Evolutionary conservation across 2,797 vertebrate species (phyloP), one percentile per base, ranked within the genome.

Genomic region (Pipistrellus kuhlii): DNA sequence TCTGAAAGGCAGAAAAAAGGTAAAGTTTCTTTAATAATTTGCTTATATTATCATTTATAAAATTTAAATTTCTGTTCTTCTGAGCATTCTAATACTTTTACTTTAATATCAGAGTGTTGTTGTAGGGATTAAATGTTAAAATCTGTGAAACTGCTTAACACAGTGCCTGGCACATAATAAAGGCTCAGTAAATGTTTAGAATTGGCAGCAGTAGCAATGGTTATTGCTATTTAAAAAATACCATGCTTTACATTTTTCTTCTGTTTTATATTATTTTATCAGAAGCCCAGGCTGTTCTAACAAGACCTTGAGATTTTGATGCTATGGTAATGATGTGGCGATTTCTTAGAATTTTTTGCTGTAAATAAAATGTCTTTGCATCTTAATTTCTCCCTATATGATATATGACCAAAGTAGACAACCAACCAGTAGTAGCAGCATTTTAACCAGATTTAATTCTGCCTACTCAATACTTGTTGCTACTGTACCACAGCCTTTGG

Each of bases 261-360:
- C 30, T 64, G 62, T 77, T 90, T 90, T 81, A 13, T 95, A 66
- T 73, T 85, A 85, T 94, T 94, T 93, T 59, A 91, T 90, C 83
- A 64, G 91, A 94, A 94, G n/a, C 12, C 41, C 27, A 81, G 46
- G 27, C 38, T 84, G 9, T 77, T 88, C 48, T 88, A 89, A 75
- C 20, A 77, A 90, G 59, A 85, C 64, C 73, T 95, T 76, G 53
- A 94, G 53, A 76, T 68, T 94, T 93, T 87, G 71, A 32, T 23
- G 38, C 73, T 94, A 13, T 64, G 48, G 27, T 90, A 73, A 68
- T 75, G 15, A 51, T 81, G 44, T 78, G 62, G 27, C 66, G 85
- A 12, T 91, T 85, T n/a, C 81, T 95, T 95, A 72, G 73, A 90
- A 78, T 51, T 95, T 95, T 88, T 90, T 93, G 57, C 73, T 59